Conservation (phyloP, 2,113 vertebrate genomes). For the Rallus limicola region DNA sequence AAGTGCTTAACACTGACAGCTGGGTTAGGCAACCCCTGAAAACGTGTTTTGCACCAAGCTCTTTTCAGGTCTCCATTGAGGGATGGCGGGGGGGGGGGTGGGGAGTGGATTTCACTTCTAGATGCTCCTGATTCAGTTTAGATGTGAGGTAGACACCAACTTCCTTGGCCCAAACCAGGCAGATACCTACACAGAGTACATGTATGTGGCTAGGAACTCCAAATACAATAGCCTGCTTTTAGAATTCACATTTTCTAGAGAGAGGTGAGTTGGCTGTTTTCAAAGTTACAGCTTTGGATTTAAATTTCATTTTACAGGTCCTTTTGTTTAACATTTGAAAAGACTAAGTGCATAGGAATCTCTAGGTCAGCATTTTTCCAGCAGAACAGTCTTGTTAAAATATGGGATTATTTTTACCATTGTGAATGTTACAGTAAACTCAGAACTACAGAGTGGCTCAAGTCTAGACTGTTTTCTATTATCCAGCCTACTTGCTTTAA, state of each 20-base stretch:
- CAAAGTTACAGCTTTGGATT: neutral
- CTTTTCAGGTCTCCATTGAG: neutral
- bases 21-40: neutral
- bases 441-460: neutral
- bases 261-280: neutral
- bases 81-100: neutral
- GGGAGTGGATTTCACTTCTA: neutral
- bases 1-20: neutral
- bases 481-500: neutral
- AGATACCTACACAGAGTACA: neutral
- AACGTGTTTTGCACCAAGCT: neutral
- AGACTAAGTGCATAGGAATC: neutral
- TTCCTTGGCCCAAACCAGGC: neutral
- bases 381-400: neutral
- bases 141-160: neutral
- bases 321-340: neutral
- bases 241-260: neutral
- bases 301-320: neutral
- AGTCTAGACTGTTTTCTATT: neutral
- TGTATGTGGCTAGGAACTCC: rapidly evolving
- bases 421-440: neutral
- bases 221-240: neutral
- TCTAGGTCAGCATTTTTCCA: neutral
- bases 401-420: neutral
- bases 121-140: neutral